Evolutionary conservation across 2,113 vertebrate genomes (phyloP).

Genomic region (Cygnus atratus): DNA sequence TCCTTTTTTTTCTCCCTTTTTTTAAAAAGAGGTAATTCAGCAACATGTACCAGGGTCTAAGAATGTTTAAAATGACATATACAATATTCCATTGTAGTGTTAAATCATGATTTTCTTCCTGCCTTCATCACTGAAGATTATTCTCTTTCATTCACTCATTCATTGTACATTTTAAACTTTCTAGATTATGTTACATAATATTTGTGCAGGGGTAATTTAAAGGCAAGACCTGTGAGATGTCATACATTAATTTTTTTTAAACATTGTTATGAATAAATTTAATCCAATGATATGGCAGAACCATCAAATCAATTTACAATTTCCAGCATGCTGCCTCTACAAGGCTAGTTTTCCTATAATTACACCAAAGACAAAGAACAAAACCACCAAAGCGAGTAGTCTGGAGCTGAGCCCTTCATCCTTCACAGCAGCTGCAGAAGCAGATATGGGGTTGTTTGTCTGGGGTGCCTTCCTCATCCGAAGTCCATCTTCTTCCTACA

Average conservation of each 20-base stretch:
- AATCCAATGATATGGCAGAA: conserved; percentile 83
- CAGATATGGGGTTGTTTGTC: conserved; percentile 82
- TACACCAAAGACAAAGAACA: conserved; percentile 95
- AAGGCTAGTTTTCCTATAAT: conserved; percentile 96
- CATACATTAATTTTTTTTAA: conserved; percentile 83
- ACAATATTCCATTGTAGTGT: conserved; percentile 69
- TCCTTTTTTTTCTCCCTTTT: conserved; percentile 17
- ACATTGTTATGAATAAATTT: conserved; percentile 90
- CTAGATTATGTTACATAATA: conserved; percentile 79
- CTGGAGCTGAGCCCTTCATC: conserved; percentile 90
- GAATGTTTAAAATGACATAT: conserved; percentile 74
- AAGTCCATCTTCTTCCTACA: conserved; percentile 92
- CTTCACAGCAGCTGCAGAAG: conserved; percentile 76
- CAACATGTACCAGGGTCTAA: conserved; percentile 71
- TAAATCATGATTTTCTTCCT: conserved; percentile 62
- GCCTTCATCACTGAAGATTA: conserved; percentile 56
- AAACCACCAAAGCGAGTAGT: conserved; percentile 86
- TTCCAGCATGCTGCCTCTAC: conserved; percentile 88
- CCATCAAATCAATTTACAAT: conserved; percentile 80
- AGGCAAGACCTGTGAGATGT: conserved; percentile 93
- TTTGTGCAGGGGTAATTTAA: conserved; percentile 84
- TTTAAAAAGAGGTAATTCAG: conserved; percentile 72
- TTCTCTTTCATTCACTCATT: conserved; percentile 55
- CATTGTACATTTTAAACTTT: conserved; percentile 72
- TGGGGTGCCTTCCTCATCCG: conserved; percentile 90